A percentile compares a stretch with the other conserved stretches of the same genome.
Evolutionary conservation across 2,113 vertebrate species (phyloP).

Genomic region (Brienomyrus brachyistius): DNA sequence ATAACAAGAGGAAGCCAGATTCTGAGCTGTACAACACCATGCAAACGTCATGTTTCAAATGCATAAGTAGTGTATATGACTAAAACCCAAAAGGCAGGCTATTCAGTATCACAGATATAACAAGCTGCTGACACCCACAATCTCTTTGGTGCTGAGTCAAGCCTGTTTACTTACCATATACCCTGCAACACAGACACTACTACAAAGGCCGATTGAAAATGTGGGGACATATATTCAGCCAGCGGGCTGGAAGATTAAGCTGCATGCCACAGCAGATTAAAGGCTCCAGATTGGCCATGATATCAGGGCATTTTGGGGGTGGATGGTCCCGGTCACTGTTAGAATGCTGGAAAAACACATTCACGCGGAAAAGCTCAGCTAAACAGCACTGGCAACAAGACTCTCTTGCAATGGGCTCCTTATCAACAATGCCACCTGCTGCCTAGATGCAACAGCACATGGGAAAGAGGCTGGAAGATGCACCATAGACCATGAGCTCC

Average conservation of each 20-base stretch:
- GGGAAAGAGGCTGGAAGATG: neutral
- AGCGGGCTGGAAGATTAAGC: neutral
- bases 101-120: neutral
- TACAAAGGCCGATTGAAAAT: neutral
- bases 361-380: neutral
- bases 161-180: neutral
- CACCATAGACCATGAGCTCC: neutral
- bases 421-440: neutral
- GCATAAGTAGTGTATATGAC: neutral
- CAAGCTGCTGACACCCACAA: neutral
- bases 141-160: neutral
- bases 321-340: neutral
- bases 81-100: neutral
- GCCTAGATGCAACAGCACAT: neutral
- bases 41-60: neutral
- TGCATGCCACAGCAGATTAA: conserved; percentile 5
- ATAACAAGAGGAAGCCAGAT: neutral
- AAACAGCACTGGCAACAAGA: neutral
- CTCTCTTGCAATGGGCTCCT: neutral
- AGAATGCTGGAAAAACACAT: neutral
- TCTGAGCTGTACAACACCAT: neutral
- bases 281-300: neutral
- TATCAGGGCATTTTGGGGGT: neutral
- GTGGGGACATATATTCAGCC: neutral
- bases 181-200: neutral